Evolutionary conservation across 1,140 invertebrate genomes (phyloP).

Genomic region (Heliconius melpomene): DNA sequence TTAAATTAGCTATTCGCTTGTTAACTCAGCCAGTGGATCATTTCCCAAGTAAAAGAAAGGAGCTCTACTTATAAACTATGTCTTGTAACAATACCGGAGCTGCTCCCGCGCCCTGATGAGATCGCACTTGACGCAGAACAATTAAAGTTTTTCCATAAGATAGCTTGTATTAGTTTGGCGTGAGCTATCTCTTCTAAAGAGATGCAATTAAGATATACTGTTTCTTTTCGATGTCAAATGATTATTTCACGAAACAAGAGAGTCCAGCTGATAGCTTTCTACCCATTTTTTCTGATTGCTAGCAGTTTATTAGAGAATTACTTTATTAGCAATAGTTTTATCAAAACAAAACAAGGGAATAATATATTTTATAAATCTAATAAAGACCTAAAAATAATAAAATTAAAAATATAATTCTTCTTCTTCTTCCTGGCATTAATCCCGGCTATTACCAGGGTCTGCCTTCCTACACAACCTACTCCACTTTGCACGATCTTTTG

Average conservation of each 20-base stretch:
- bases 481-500: too few relatives aligned
- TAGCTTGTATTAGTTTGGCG: conserved; percentile 23
- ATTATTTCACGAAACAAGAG: not conserved
- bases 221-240: conserved; percentile 27
- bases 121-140: conserved; percentile 48
- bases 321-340: not conserved
- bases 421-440: too few relatives aligned
- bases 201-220: conserved; percentile 36
- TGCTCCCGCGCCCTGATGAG: conserved; percentile 46
- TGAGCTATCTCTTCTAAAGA: conserved; percentile 22
- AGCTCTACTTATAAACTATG: conserved; percentile 63
- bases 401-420: too few relatives aligned
- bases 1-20: conserved; percentile 16
- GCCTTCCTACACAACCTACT: too few relatives aligned
- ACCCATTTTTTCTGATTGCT: not conserved
- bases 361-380: too few relatives aligned
- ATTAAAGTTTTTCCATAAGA: conserved; percentile 52
- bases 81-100: conserved; percentile 58
- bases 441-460: too few relatives aligned
- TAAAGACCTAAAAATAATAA: too few relatives aligned
- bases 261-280: not conserved
- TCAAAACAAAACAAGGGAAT: too few relatives aligned
- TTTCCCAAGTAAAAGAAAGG: conserved; percentile 74
- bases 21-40: conserved; percentile 47
- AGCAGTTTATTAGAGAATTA: not conserved